Percentiles rank a stretch among this genome's conserved stretches.
Conservation (phyloP, 2,797 vertebrate genomes). For the Cheirogaleus major region DNA sequence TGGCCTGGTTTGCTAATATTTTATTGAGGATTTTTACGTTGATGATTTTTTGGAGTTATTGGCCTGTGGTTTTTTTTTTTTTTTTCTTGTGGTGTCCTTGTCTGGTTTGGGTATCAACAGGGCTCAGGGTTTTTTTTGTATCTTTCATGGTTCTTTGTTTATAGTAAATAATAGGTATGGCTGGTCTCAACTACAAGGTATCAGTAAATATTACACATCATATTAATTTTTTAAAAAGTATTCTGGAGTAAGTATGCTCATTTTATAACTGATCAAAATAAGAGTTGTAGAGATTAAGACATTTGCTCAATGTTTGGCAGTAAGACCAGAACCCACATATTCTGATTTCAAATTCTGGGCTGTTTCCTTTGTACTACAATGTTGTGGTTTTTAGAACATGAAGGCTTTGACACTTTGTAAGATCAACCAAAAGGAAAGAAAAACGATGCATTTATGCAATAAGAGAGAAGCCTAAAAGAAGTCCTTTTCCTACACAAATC, state of each 20-base stretch:
- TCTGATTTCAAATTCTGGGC: neutral
- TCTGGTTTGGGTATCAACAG: neutral
- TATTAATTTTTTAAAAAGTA: neutral
- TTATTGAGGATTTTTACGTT: neutral
- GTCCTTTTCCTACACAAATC: neutral
- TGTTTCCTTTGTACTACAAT: neutral
- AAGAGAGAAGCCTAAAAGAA: constrained; percentile 11
- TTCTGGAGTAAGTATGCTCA: neutral
- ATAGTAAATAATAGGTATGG: neutral
- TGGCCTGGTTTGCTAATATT: neutral
- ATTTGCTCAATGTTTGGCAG: neutral
- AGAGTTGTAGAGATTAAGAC: neutral
- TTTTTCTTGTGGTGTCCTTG: neutral
- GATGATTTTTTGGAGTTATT: neutral
- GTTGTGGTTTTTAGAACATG: neutral
- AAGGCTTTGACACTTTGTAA: neutral
- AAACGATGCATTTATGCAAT: neutral
- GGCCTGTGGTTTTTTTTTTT: neutral
- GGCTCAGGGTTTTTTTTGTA: neutral
- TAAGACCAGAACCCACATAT: neutral
- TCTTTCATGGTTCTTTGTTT: neutral
- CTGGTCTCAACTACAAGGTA: neutral
- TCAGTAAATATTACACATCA: neutral
- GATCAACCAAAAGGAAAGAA: neutral
- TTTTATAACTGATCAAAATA: neutral